Base-by-base conservation (phyloP, 53 echinoderm and acorn worm species). In the Zoroaster sp. region DNA sequence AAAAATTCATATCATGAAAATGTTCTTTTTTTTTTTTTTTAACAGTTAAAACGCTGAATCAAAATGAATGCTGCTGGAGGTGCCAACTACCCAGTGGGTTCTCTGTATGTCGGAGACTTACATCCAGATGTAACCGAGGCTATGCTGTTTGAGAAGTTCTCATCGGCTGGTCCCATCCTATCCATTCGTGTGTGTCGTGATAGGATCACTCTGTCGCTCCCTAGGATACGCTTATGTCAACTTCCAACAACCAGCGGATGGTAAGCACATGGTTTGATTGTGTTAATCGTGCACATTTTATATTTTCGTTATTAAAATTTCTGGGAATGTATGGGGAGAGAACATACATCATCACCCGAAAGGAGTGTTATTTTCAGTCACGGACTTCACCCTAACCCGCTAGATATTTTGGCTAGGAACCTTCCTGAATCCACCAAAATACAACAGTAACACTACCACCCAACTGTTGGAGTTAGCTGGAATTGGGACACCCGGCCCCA, bases 211-310 rank as follows among this genome's bases (percentile, higher is more conserved):
- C 90, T n/a, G 97, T 40, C 91, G 96, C 12, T 97, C 97, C 25
- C 81, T 97, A 11, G 97, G 97, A 69, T 97, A 93, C 36, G 97
- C 97, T 18, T 97, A 97, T 63, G 97, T 97, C 35, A 95, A 97
- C 88, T 97, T 97, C 65, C 95, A 97, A 77, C 97, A 95, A 78
- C 95, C 97, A 28, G 97, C 97, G 52, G 97, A 97, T 89, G 97
- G 97, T 97, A 67, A 90, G 96, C n/a, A n/a, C 73, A n/a, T 70
- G 30, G 33, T 34, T 65, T 65, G 13, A 65, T 65, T 65, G 18
- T 7, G 6, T 76, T 41, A 5, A 13, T 35, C 20, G 7, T 46
- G 13, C 13, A 13, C 13, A 9, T 46, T 9, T 46, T 36, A 33
- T 70, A 4, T 70, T 4, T 37, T 3, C 18, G 36, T 31, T 36